phyloP scores from a whole-genome alignment of 2,888 invertebrate genomes.

The Eristalis arbustorum region DNA sequence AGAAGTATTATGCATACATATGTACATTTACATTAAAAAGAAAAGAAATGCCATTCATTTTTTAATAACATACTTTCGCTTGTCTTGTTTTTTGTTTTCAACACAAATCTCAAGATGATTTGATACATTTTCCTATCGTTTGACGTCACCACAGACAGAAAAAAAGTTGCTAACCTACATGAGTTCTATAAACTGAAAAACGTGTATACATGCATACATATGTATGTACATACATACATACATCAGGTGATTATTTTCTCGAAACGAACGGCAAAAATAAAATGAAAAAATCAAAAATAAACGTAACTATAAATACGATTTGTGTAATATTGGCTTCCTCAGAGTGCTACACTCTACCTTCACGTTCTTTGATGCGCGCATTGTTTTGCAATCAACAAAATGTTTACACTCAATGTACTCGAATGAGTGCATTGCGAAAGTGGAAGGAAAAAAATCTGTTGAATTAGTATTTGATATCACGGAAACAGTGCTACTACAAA shows the following conservation, averaged over 20 bases:
- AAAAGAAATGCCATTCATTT: neutral
- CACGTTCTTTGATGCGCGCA: conserved; percentile 14
- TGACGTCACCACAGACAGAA: conserved; percentile 3
- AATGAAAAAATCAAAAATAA: conserved; percentile 35
- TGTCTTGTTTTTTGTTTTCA: neutral
- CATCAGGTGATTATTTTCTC: conserved; percentile 49
- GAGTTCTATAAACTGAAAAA: conserved; percentile 29
- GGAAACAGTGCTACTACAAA: neutral
- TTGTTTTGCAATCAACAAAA: conserved; percentile 18
- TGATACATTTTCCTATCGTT: conserved; percentile 1
- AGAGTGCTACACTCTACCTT: neutral
- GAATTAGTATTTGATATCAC: neutral
- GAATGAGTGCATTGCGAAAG: conserved; percentile 7
- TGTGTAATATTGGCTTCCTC: conserved; percentile 28
- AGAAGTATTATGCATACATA: neutral
- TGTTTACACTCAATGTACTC: conserved; percentile 20
- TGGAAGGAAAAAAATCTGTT: neutral
- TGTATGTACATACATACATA: conserved; percentile 5
- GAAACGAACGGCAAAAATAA: conserved; percentile 12
- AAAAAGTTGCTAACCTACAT: neutral
- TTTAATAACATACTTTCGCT: neutral
- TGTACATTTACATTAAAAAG: neutral
- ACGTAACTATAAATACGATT: conserved; percentile 45
- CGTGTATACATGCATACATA: conserved; percentile 12
- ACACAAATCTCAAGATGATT: conserved; percentile 5